Conservation (phyloP, 2,797 vertebrate species). For the Potorous gilbertii region DNA sequence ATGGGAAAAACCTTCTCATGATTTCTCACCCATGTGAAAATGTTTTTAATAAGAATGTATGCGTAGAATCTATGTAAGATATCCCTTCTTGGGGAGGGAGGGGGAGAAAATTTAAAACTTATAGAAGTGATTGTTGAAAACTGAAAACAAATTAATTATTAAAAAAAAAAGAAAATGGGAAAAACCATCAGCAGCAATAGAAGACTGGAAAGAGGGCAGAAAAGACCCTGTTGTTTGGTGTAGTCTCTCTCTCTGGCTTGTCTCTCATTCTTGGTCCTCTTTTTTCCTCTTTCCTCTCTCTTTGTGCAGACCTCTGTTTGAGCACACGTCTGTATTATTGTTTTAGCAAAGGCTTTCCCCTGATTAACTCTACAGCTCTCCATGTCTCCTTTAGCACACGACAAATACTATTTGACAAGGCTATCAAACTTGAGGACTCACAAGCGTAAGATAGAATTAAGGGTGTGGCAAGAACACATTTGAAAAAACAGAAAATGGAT, state of each 20-base stretch:
- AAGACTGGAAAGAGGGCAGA: neutral
- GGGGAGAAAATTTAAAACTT: too few species aligned
- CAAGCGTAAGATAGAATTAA: neutral
- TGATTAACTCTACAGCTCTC: neutral
- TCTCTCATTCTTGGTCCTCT: neutral
- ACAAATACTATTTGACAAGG: constrained; percentile 1
- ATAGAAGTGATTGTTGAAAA: too few species aligned
- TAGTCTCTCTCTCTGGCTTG: neutral
- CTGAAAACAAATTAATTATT: too few species aligned
- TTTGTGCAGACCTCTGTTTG: neutral
- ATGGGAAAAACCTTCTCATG: neutral
- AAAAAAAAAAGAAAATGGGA: neutral
- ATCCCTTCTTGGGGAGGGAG: too few species aligned
- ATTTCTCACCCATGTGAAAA: too few species aligned
- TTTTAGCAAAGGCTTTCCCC: neutral
- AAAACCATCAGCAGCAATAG: neutral
- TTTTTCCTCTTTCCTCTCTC: neutral
- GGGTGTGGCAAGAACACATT: neutral
- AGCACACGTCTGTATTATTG: neutral
- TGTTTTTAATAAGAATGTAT: too few species aligned
- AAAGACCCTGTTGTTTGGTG: neutral
- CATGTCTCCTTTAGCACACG: neutral
- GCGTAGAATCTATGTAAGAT: too few species aligned
- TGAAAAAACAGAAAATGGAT: neutral
- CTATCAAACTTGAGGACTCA: neutral